Base-by-base conservation (phyloP, 2,888 invertebrate species). In the Cyaniris semiargus region DNA sequence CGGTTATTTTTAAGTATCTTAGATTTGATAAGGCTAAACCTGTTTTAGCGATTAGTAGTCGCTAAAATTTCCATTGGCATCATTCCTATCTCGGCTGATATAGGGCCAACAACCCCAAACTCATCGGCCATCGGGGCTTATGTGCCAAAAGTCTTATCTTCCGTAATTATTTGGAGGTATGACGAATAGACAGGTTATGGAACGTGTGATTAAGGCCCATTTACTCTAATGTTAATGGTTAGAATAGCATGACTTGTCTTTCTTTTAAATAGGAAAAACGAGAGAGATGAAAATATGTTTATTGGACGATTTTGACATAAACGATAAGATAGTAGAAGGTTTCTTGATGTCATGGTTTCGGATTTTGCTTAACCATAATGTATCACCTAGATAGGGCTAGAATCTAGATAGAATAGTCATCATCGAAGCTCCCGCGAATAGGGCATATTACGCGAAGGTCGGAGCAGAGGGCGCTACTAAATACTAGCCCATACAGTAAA, bases 11-110 rank as follows among this genome's bases (percentile, higher is more conserved):
- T 5, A 66, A 31, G 27, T 27, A 66, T 66, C 66, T 31, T 66
- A 66, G 23, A 27, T 66, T 66, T 66, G 66, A 66, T 66, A 66
- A 66, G 60, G 13, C 60, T 66, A 66, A 66, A 66, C 66, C 66
- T 31, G 66, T 66, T 66, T 66, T 66, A 15, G 66, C 1, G 5
- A 27, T 18, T 21, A 66, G 23, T 66, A 27, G 66, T 27, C 27
- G 66, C 66, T 66, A 66, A 66, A 66, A 66, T 27, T 66, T 66
- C 66, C 66, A 66, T 66, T 66, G 66, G 66, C 66, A 66, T 15
- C 27, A 5, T 27, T 66, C 60, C 60, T 60, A 60, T 60, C 66
- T 66, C 66, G 27, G 15, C 66, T 66, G 66, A 66, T 66, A 66
- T 66, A 66, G 66, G 66, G 66, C 27, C 66, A 66, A 66, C 66